Base-by-base conservation (phyloP, 2,113 vertebrate species). In the Periophthalmodon schlosseri region DNA sequence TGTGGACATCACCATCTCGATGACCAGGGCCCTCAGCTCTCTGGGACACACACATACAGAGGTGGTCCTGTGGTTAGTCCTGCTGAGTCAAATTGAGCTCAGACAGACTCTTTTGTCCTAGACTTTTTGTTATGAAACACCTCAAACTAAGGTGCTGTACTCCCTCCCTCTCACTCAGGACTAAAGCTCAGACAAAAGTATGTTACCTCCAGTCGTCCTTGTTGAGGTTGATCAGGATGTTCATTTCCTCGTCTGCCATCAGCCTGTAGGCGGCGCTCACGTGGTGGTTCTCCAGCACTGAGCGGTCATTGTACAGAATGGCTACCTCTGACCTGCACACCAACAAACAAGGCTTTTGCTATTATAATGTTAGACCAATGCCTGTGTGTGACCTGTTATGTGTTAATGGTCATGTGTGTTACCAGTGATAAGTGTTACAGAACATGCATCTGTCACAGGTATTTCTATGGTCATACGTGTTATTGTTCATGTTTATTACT, bases 161-260 rank as follows among this genome's bases (percentile, higher is more conserved):
- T 2, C 39, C 9, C 39, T 2, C 39, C 9, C 1, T 39, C 39
- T 44, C 39, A 44, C 9, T 16, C 47, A 49, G 47, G 14, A 14
- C 18, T 52, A 18, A n/a, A 54, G 1, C 5, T n/a, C 18, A 2
- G 20, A 9, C 20, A n/a, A 0, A n/a, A 56, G 8, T 54, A 5
- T 20, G 18, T n/a, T 11, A 98, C 98, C 98, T 96, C 98, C 98
- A 99, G 90, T 99, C 98, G 72, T 99, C 97, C 91, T 98, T 99
- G 81, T 94, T 95, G 89, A 99, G 92, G 90, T 98, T 98, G 79
- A 93, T 72, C 85, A 99, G 89, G 82, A 99, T 97, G 87, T 99
- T 99, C 96, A 98, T 99, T 80, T 99, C 98, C 24, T 99, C 97
- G 46, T 99, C 97, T 68, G 96, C 97, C 97, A 99, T 97, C 75